Evolutionary conservation across 2,888 invertebrate genomes (phyloP).

Genomic region (Hyles lineata): DNA sequence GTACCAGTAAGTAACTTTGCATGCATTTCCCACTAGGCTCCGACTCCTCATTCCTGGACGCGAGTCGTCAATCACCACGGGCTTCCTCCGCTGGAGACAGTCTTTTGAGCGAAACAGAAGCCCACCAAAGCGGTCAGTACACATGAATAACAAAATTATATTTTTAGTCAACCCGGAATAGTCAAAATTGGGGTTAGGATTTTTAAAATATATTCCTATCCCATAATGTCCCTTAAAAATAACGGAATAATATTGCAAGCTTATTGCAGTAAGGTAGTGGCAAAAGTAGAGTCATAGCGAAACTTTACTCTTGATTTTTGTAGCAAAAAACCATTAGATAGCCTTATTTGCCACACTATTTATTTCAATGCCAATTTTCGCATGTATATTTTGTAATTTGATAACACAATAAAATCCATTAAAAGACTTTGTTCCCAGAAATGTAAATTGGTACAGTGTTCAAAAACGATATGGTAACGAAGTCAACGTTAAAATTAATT

Average conservation of each 20-base stretch:
- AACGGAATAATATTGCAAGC: conserved; percentile 59
- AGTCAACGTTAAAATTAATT: conserved; percentile 31
- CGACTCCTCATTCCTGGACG: conserved; percentile 79
- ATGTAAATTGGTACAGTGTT: conserved; percentile 8
- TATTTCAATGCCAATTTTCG: conserved; percentile 70
- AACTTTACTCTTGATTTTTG: conserved; percentile 79
- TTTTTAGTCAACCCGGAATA: conserved; percentile 15
- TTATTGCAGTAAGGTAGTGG: conserved; percentile 77
- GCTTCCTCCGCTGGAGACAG: conserved; percentile 81
- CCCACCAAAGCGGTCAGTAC: conserved; percentile 81
- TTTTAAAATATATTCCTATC: not conserved
- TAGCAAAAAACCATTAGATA: conserved; percentile 64
- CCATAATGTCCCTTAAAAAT: conserved; percentile 6
- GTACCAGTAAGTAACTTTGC: conserved; percentile 30
- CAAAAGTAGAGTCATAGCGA: conserved; percentile 84
- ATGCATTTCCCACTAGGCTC: conserved; percentile 64
- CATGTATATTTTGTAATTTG: conserved; percentile 64
- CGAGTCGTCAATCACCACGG: conserved; percentile 77
- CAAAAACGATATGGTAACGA: conserved; percentile 32
- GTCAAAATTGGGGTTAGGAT: not conserved
- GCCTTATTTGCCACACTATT: conserved; percentile 78
- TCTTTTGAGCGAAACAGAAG: conserved; percentile 78
- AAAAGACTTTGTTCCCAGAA: conserved; percentile 37
- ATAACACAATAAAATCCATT: conserved; percentile 34
- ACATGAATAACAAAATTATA: conserved; percentile 19